Conservation (phyloP, 2,113 vertebrate genomes). For the Melanotaenia duboulayi region DNA sequence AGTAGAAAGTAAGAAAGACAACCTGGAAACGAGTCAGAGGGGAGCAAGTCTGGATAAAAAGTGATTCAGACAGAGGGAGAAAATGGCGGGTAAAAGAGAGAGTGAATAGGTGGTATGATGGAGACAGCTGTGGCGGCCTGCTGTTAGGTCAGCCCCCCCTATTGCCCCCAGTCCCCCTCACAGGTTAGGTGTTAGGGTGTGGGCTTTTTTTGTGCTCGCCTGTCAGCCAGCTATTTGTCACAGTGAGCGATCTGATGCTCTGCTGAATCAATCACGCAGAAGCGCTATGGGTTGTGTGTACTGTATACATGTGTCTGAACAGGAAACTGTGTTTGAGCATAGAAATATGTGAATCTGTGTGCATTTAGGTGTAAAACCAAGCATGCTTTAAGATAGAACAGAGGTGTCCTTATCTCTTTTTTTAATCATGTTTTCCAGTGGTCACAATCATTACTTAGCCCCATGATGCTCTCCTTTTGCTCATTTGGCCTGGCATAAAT, state of each 20-base stretch:
- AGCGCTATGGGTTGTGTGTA: conserved; percentile 58
- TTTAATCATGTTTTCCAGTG: conserved; percentile 52
- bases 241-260: conserved; percentile 80
- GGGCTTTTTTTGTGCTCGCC: conserved; percentile 76
- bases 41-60: conserved; percentile 36
- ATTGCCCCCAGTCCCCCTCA: conserved; percentile 61
- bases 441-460: conserved; percentile 58
- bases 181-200: conserved; percentile 82
- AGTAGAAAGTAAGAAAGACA: conserved; percentile 45
- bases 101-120: conserved; percentile 46
- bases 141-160: conserved; percentile 69
- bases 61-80: conserved; percentile 38
- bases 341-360: conserved; percentile 54
- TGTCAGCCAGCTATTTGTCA: conserved; percentile 84
- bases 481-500: conserved; percentile 77
- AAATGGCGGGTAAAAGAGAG: conserved; percentile 17
- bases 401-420: conserved; percentile 30
- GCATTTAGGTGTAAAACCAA: background rate
- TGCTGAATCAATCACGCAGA: conserved; percentile 80
- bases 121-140: conserved; percentile 63
- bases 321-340: conserved; percentile 50
- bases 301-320: conserved; percentile 61
- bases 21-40: conserved; percentile 20
- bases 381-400: conserved; percentile 5
- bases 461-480: conserved; percentile 51